Percentiles rank a stretch among this genome's conserved stretches.
phyloP scores from a whole-genome alignment of 2,888 invertebrate species.

The Clanis bilineata region DNA sequence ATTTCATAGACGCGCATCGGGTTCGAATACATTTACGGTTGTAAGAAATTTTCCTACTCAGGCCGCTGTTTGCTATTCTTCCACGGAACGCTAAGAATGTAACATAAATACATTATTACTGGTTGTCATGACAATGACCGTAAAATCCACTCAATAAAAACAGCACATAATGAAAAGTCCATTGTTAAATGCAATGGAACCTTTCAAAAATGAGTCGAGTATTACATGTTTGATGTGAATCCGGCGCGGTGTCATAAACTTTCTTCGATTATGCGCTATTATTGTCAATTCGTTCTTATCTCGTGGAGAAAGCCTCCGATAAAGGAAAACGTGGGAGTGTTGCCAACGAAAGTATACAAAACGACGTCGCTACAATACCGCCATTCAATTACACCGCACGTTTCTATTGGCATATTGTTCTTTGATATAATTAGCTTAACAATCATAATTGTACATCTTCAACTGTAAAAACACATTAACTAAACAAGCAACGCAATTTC shows the following conservation, averaged over 20 bases:
- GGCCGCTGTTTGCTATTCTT: no score
- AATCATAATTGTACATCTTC: conserved; percentile 27
- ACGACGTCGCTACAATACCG: conserved; percentile 49
- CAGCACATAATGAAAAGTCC: not conserved
- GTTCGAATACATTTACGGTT: no score
- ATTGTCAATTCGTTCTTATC: conserved; percentile 67
- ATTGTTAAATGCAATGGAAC: not conserved
- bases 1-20: no score
- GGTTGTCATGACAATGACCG: not conserved
- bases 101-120: not conserved
- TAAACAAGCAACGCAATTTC: not conserved
- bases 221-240: conserved; percentile 2
- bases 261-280: conserved; percentile 59
- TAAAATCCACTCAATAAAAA: not conserved
- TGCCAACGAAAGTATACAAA: conserved; percentile 64
- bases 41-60: no score
- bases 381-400: conserved; percentile 53
- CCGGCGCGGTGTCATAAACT: conserved; percentile 37
- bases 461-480: not conserved
- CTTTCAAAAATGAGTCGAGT: conserved; percentile 9
- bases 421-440: conserved; percentile 47
- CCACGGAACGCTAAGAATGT: no score
- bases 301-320: conserved; percentile 69
- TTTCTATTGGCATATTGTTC: conserved; percentile 62
- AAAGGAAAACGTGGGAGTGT: conserved; percentile 76